Base-by-base conservation (phyloP, 2,113 vertebrate genomes). In the Brachypteracias leptosomus region DNA sequence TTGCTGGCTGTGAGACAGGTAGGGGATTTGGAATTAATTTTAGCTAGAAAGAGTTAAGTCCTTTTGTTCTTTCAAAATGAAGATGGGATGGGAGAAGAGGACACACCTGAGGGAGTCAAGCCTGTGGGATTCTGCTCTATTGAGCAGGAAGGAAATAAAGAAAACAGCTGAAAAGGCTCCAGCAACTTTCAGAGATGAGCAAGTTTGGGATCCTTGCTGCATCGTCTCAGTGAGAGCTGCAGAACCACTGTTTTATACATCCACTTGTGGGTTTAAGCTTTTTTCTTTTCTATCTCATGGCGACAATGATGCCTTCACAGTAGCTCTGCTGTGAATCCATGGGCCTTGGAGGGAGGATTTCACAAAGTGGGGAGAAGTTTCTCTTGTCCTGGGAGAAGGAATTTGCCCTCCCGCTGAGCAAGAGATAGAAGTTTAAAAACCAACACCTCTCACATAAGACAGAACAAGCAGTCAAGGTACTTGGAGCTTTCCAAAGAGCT, bases 391-490 rank as follows among this genome's bases (percentile, higher is more conserved):
- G 18, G 10, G 13, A 83, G 29, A 4, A 85, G 13, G 15, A 25
- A 36, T 29, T 89, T 91, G 76, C n/a, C 24, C 16, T 14, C 61
- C 38, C 47, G 31, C 13, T 40, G 35, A 71, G 29, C 14, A 79
- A 29, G 38, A 85, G 9, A 57, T 0, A 31, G 19, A 29, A 66
- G 7, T 55, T 73, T 36, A 83, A 46, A 92, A 82, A 25, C 1
- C 52, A 62, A 2, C 5, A 40, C 2, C 1, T 1, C 65, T 78
- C 33, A 28, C 20, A 8, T 10, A 5, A 29, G 36, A 77, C 10
- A 7, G 19, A 76, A 5, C 3, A n/a, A 3, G 25, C 25, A 77
- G 74, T 36, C 59, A 33, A 55, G 28, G 22, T 54, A 49, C 16
- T 35, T 62, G 13, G 28, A 58, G 9, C 9, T 93, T 95, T 79